A percentile compares a stretch with the other conserved stretches of the same genome.
phyloP scores from a whole-genome alignment of 64 coral and sea anemone species.

The Porites lutea region DNA sequence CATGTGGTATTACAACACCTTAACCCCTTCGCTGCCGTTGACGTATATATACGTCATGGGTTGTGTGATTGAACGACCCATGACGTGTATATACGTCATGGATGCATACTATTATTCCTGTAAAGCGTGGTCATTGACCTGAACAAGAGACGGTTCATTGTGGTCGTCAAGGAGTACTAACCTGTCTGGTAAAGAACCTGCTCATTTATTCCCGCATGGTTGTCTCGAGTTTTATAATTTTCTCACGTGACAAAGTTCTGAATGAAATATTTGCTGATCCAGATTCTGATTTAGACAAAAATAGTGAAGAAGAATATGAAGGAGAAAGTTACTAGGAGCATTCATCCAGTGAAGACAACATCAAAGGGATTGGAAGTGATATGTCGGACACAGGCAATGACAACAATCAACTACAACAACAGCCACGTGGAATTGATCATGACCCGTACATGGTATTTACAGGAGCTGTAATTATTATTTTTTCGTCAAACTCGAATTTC shows the following conservation, averaged over 20 bases:
- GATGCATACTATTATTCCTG: background rate
- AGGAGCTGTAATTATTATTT: too few species aligned
- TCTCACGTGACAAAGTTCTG: background rate
- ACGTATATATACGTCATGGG: slow-evolving; percentile 53
- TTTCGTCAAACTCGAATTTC: too few species aligned
- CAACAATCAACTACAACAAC: background rate
- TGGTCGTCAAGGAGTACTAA: background rate
- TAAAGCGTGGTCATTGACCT: background rate
- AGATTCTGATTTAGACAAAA: background rate
- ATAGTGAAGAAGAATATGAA: slow-evolving; percentile 5
- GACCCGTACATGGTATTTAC: background rate
- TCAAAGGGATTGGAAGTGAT: background rate
- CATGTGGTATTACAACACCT: background rate
- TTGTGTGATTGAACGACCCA: slow-evolving; percentile 41
- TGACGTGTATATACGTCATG: slow-evolving; percentile 65
- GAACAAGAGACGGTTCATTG: background rate
- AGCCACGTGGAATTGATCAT: background rate
- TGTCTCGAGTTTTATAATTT: background rate
- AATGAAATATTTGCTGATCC: slow-evolving; percentile 10
- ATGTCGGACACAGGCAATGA: background rate
- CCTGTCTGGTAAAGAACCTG: slow-evolving; percentile 4
- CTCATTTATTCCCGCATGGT: too few species aligned
- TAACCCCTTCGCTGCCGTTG: slow-evolving; percentile 63
- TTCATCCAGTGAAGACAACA: background rate
- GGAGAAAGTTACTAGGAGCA: background rate